Evolutionary conservation across 2,888 invertebrate species (phyloP).

Genomic region (Apotomis turbidana): DNA sequence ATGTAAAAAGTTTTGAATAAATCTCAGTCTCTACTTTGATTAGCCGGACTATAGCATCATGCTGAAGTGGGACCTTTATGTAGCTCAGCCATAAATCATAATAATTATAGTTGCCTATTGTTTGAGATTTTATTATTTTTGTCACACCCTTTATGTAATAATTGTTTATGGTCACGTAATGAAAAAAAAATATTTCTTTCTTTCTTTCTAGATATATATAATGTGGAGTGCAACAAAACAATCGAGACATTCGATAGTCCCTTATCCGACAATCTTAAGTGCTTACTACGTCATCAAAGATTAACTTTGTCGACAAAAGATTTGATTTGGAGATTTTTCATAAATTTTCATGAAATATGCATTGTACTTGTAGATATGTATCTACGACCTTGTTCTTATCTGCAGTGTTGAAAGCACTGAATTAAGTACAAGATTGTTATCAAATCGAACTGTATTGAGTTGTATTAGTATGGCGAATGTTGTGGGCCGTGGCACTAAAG

Average conservation of each 20-base stretch:
- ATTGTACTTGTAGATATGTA: slow-evolving; percentile 42
- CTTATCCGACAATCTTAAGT: slow-evolving; percentile 37
- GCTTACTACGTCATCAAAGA: slow-evolving; percentile 33
- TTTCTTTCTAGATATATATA: neutral
- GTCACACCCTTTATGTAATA: too few species aligned
- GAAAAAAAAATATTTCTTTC: too few species aligned
- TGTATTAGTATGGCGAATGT: slow-evolving; percentile 30
- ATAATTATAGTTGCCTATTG: too few species aligned
- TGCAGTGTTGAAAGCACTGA: slow-evolving; percentile 35
- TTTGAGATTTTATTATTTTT: too few species aligned
- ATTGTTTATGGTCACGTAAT: too few species aligned
- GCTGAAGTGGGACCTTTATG: too few species aligned
- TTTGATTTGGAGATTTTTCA: slow-evolving; percentile 46
- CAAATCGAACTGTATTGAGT: slow-evolving; percentile 26
- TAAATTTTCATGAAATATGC: slow-evolving; percentile 44
- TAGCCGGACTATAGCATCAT: too few species aligned
- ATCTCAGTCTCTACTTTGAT: too few species aligned
- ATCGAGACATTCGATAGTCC: neutral
- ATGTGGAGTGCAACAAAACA: slow-evolving; percentile 2
- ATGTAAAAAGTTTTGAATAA: too few species aligned
- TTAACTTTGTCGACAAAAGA: slow-evolving; percentile 37
- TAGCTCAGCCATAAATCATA: too few species aligned
- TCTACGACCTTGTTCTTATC: slow-evolving; percentile 43
- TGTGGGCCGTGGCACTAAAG: slow-evolving; percentile 29
- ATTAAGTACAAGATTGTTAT: slow-evolving; percentile 35